Percentiles rank a stretch among this genome's conserved stretches.
Conservation (phyloP, 1,140 invertebrate genomes). For the Phenacoccus solenopsis region DNA sequence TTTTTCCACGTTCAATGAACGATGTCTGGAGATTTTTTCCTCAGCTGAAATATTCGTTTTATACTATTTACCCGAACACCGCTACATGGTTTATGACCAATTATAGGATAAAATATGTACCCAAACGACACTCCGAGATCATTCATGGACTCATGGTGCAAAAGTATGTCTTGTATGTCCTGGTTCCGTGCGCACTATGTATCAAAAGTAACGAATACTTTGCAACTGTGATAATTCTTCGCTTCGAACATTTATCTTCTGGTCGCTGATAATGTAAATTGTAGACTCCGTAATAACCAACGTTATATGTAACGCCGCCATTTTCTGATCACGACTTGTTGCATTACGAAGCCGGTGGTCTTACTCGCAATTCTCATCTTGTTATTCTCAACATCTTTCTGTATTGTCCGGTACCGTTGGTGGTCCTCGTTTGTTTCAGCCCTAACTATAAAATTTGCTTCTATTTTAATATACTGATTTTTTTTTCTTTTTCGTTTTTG, state of each 20-base stretch:
- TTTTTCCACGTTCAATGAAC: no score
- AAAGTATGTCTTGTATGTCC: not conserved
- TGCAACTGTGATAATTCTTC: conserved; percentile 11
- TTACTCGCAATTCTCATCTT: conserved; percentile 15
- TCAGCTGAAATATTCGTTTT: no score
- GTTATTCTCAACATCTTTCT: conserved; percentile 12
- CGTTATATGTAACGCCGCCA: conserved; percentile 14
- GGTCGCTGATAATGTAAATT: conserved; percentile 13
- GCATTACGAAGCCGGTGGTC: conserved; percentile 5
- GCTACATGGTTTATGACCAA: not conserved
- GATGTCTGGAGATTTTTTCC: no score
- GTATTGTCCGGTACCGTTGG: conserved; percentile 11
- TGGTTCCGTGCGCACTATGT: not conserved
- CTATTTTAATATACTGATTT: not conserved
- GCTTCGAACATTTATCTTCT: conserved; percentile 12
- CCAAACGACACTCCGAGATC: not conserved
- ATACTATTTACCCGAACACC: no score
- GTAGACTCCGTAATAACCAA: conserved; percentile 12
- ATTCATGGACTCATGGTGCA: not conserved
- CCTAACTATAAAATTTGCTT: conserved; percentile 13
- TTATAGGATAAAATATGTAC: not conserved
- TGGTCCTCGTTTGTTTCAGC: conserved; percentile 9
- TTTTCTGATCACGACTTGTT: conserved; percentile 10
- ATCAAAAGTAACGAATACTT: conserved; percentile 2
- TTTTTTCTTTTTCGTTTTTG: not conserved